phyloP scores from a whole-genome alignment of 2,113 vertebrate genomes.

The Sterna hirundo region DNA sequence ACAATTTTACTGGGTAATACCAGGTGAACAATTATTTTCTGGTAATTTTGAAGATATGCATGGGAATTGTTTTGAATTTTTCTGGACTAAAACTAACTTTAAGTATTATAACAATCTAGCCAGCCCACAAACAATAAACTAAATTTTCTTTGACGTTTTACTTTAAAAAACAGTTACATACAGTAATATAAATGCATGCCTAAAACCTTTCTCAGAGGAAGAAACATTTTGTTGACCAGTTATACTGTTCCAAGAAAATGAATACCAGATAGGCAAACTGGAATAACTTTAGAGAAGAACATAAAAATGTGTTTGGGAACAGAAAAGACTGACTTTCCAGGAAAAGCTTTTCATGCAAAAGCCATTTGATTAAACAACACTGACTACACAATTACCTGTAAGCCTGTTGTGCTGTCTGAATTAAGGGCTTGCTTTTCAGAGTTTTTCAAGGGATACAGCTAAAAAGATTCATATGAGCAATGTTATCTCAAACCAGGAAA shows the following conservation, averaged over 20 bases:
- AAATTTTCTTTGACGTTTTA: not conserved
- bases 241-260: slow-evolving; percentile 25
- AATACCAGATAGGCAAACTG: slow-evolving; percentile 47
- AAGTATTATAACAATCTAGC: not conserved
- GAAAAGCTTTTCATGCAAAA: slow-evolving; percentile 21
- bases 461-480: slow-evolving; percentile 9
- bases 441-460: not conserved
- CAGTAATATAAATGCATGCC: slow-evolving; percentile 1
- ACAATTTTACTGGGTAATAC: not conserved
- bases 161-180: slow-evolving; percentile 12
- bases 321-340: slow-evolving; percentile 19
- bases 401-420: not conserved
- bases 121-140: not conserved
- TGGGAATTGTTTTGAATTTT: not conserved
- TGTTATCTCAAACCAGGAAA: not conserved
- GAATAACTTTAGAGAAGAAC: slow-evolving; percentile 41
- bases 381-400: slow-evolving; percentile 12
- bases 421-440: not conserved
- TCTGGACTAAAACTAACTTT: not conserved
- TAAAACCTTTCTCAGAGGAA: slow-evolving; percentile 16
- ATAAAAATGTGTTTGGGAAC: slow-evolving; percentile 15
- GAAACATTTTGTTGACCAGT: slow-evolving; percentile 14
- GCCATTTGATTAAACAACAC: not conserved
- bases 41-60: not conserved
- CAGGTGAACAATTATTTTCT: not conserved